Evolutionary conservation across 2,797 vertebrate species (phyloP).

Genomic region (Propithecus perrieri): DNA sequence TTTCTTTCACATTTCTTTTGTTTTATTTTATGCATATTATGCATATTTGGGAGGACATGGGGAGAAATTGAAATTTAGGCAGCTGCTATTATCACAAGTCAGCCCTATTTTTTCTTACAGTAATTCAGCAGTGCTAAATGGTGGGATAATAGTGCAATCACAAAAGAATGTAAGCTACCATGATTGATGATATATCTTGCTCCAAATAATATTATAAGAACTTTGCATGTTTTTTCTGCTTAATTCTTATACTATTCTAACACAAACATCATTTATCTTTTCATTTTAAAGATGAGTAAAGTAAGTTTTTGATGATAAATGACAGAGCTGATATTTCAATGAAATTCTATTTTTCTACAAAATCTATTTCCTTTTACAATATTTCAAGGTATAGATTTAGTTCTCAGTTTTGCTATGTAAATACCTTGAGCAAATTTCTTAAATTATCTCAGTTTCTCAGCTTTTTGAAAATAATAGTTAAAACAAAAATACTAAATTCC

Average conservation of each 20-base stretch:
- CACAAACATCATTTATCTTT: background rate
- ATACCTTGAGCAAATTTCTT: background rate
- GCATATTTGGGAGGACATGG: background rate
- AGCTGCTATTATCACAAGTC: background rate
- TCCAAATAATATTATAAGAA: conserved; percentile 2
- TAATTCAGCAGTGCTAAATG: background rate
- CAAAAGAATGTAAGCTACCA: background rate
- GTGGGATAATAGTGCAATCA: background rate
- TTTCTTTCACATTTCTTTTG: background rate
- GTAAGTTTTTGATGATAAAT: background rate
- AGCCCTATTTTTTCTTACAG: background rate
- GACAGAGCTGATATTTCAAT: background rate
- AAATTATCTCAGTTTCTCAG: background rate
- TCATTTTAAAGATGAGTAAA: conserved; percentile 43
- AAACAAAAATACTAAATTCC: background rate
- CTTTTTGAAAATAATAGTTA: background rate
- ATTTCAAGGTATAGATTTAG: background rate
- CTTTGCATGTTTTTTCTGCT: background rate
- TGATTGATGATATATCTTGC: background rate
- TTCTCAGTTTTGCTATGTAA: background rate
- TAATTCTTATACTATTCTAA: background rate
- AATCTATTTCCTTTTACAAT: background rate
- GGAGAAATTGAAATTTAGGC: background rate
- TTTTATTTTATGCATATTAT: background rate
- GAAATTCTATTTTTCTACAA: background rate